Percentiles rank a stretch among this genome's conserved stretches.
phyloP scores from a whole-genome alignment of 1,140 invertebrate genomes.

The Drosophila pandora region DNA sequence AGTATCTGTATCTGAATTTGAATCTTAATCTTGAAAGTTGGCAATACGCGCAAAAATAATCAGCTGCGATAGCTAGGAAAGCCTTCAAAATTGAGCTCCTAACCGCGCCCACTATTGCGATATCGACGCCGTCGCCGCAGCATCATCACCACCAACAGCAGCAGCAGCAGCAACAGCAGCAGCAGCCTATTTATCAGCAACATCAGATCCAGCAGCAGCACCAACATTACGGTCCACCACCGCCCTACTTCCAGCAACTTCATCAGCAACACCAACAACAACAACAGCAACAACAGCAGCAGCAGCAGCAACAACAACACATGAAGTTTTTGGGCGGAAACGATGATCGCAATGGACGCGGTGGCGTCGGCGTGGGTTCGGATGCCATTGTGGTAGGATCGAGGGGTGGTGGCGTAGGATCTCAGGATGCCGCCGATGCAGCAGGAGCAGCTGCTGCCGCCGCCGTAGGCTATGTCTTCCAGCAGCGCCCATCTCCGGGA shows the following conservation, averaged over 20 bases:
- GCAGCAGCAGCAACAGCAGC: slow-evolving; percentile 20
- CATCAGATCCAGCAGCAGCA: slow-evolving; percentile 34
- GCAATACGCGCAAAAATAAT: slow-evolving; percentile 72
- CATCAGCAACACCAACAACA: slow-evolving; percentile 48
- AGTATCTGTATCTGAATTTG: too few species aligned
- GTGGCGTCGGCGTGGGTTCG: slow-evolving; percentile 64
- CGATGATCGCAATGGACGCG: slow-evolving; percentile 82
- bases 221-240: slow-evolving; percentile 56
- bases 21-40: slow-evolving; percentile 25
- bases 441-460: slow-evolving; percentile 72
- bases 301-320: slow-evolving; percentile 61
- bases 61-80: slow-evolving; percentile 69
- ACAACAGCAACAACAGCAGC: slow-evolving; percentile 29
- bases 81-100: slow-evolving; percentile 83
- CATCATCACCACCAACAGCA: slow-evolving; percentile 23
- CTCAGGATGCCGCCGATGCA: slow-evolving; percentile 67
- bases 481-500: slow-evolving; percentile 73
- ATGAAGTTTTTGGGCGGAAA: slow-evolving; percentile 83
- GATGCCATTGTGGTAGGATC: slow-evolving; percentile 62
- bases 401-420: slow-evolving; percentile 31
- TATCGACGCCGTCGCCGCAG: slow-evolving; percentile 67
- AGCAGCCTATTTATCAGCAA: slow-evolving; percentile 28
- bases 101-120: slow-evolving; percentile 79
- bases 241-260: slow-evolving; percentile 48
- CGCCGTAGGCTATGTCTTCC: slow-evolving; percentile 79